Evolutionary conservation across 2,888 invertebrate species (phyloP), one percentile per base, ranked within the genome.

Genomic region (Nymphalis c-album): DNA sequence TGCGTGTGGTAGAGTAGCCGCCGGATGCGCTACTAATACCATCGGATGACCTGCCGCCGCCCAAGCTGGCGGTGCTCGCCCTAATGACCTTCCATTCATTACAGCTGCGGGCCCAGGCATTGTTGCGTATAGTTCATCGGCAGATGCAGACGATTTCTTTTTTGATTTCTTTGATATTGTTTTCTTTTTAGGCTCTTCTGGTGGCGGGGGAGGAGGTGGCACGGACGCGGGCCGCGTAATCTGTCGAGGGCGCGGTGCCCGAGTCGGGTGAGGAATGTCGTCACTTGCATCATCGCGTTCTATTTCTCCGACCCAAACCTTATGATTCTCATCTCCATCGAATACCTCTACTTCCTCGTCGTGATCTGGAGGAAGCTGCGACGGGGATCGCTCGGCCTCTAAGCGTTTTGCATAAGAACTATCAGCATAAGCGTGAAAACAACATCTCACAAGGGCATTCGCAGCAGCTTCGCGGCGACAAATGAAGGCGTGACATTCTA

Each of bases 401-500:
- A 96, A 92, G 74, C 96, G 96, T 78, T 96, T 96, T 58, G 97
- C 98, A 85, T 98, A 98, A 74, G 97, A 97, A 77, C 97, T 97
- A 87, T 98, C 98, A 0, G 98, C 98, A 89, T 98, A 99, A 61
- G 98, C 98, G 91, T 98, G 98, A 91, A 99, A 99, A 91, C 98
- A 98, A 89, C 98, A 98, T 78, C 98, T 94, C 73, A 99, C 99
- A 82, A 99, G 94, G 77, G 99, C 99, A 88, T 99, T 98, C 73
- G 99, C 99, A 59, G 99, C 99, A 84, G 98, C 97, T 87, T 98
- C 98, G 68, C 98, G 95, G 78, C 98, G 97, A 90, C 98, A 98
- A 81, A 99, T 98, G 90, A 99, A 99, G 73, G 98, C 98, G 92
- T 99, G 99, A 92, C 99, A 99, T 92, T 99, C 99, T 73, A 99